Conservation (phyloP, 2,888 invertebrate genomes). For the Parapristionchus giblindavisi region DNA sequence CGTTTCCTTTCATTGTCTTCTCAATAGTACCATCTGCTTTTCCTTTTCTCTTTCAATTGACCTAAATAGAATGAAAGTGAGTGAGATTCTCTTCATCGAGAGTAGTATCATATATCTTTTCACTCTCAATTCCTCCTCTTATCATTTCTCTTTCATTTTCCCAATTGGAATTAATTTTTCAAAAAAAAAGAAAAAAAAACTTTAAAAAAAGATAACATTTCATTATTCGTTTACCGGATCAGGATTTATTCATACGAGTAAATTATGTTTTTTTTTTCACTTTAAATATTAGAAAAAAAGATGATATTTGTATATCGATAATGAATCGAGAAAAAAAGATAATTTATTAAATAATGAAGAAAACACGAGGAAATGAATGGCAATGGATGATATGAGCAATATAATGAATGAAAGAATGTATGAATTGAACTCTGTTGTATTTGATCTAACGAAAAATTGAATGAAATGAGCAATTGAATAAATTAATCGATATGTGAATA, state of each 20-base stretch:
- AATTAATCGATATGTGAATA: constrained; percentile 17
- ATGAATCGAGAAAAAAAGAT: not conserved
- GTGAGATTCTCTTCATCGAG: constrained; percentile 28
- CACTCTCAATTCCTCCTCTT: not conserved
- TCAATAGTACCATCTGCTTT: not conserved
- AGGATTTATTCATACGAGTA: too few species aligned
- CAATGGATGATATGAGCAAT: constrained; percentile 14
- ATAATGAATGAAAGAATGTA: not conserved
- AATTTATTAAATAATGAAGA: constrained; percentile 29
- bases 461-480: not conserved
- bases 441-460: not conserved
- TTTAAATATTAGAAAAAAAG: too few species aligned
- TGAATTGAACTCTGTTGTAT: not conserved
- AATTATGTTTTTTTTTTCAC: too few species aligned
- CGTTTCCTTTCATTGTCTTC: constrained; percentile 16
- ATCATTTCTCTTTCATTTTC: constrained; percentile 29
- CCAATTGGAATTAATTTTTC: too few species aligned
- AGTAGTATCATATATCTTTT: constrained; percentile 21
- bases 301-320: not conserved
- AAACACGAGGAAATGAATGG: constrained; percentile 21
- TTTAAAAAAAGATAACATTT: too few species aligned
- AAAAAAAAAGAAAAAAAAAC: too few species aligned
- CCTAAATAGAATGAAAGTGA: constrained; percentile 21
- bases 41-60: constrained; percentile 23
- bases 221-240: too few species aligned